Evolutionary conservation across 2,113 vertebrate species (phyloP).

Genomic region (Acrocephalus arundinaceus): DNA sequence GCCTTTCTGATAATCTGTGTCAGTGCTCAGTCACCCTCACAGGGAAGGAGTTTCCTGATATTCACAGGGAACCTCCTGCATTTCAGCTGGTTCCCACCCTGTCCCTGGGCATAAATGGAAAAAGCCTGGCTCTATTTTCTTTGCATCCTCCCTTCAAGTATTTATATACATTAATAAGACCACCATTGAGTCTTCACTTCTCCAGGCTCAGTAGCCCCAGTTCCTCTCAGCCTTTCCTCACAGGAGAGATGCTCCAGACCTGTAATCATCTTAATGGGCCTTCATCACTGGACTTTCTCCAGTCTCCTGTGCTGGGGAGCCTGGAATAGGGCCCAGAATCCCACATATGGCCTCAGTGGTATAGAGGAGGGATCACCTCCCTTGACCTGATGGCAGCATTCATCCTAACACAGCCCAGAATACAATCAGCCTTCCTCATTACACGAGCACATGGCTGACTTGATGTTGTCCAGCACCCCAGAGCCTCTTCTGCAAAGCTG

Average conservation of each 20-base stretch:
- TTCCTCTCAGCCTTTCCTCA: background rate
- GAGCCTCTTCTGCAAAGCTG: background rate
- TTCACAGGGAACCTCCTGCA: background rate
- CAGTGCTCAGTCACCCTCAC: background rate
- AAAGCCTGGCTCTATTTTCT: background rate
- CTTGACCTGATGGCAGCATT: background rate
- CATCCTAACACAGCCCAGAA: background rate
- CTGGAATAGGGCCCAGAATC: background rate
- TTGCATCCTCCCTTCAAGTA: background rate
- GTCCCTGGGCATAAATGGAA: background rate
- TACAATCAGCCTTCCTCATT: background rate
- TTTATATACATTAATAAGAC: background rate
- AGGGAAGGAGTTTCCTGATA: background rate
- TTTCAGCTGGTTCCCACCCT: background rate
- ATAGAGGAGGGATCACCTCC: background rate
- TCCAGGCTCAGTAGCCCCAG: background rate
- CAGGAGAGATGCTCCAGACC: background rate
- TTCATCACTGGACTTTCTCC: background rate
- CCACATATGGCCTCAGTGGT: background rate
- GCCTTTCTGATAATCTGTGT: background rate
- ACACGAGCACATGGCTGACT: rapidly evolving
- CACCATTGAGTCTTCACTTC: background rate
- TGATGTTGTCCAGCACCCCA: background rate
- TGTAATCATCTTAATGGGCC: background rate
- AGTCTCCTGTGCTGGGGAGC: background rate